Conservation (phyloP, 53 echinoderm and acorn worm species). For the Hippasteria phrygiana region DNA sequence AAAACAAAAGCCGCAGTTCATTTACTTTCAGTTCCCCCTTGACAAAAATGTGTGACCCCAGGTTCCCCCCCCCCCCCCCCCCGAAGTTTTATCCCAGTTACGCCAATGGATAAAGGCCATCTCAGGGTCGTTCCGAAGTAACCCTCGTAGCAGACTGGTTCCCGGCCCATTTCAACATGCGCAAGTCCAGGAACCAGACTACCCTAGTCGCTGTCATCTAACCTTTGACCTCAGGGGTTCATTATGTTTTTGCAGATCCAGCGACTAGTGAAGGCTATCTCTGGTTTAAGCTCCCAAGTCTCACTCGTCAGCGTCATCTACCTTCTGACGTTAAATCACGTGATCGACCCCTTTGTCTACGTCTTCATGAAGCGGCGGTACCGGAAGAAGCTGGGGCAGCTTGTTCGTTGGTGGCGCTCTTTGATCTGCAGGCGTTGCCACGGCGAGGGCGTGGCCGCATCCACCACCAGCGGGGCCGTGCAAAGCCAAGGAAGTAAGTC, state of each 20-base stretch:
- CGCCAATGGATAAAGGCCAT: no score
- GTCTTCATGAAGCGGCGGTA: constrained; percentile 81
- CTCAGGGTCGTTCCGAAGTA: no score
- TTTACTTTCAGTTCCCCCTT: no score
- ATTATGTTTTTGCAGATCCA: constrained; percentile 54
- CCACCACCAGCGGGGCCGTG: not conserved
- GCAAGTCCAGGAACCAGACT: no score
- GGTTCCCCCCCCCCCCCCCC: no score
- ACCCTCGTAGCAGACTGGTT: no score
- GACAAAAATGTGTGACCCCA: no score
- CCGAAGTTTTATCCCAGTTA: no score
- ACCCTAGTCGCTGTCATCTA: no score
- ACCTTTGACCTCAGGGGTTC: no score
- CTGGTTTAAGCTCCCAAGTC: constrained; percentile 13
- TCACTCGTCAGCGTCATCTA: constrained; percentile 61
- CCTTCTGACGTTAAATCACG: constrained; percentile 78
- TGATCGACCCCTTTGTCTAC: constrained; percentile 82
- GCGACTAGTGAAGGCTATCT: constrained; percentile 55
- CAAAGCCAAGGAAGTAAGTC: constrained; percentile 49
- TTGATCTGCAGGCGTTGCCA: constrained; percentile 22
- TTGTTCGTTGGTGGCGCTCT: constrained; percentile 38
- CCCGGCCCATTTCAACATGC: no score
- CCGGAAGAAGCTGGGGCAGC: constrained; percentile 36
- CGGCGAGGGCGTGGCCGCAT: not conserved
- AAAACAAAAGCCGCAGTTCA: no score